Conservation (phyloP, 1,140 invertebrate species). For the Drosophila nebulosa region DNA sequence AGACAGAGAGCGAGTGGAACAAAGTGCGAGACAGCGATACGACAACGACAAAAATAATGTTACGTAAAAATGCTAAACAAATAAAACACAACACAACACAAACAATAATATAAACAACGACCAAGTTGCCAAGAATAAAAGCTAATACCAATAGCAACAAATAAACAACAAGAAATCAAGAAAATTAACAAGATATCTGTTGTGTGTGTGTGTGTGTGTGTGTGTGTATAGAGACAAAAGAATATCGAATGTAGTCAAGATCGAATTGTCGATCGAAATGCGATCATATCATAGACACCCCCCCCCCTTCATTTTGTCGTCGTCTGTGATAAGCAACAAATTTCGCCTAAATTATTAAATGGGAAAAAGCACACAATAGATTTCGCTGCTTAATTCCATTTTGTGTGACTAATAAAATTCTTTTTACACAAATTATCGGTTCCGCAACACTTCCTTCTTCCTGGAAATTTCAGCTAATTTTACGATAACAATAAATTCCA, state of each 20-base stretch:
- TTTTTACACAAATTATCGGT: too few species aligned
- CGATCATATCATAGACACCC: too few species aligned
- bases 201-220: not conserved
- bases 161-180: constrained; percentile 28
- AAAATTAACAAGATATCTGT: constrained; percentile 8
- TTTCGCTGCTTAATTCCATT: too few species aligned
- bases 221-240: not conserved
- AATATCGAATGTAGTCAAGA: not conserved
- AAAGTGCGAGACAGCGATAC: constrained; percentile 45
- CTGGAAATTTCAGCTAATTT: too few species aligned
- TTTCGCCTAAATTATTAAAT: too few species aligned
- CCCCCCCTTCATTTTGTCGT: too few species aligned
- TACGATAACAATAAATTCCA: too few species aligned
- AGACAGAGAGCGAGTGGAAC: constrained; percentile 5
- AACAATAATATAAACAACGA: constrained; percentile 43
- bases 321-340: not conserved
- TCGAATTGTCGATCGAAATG: not conserved
- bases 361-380: too few species aligned
- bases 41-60: constrained; percentile 41
- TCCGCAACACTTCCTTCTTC: too few species aligned
- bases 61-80: constrained; percentile 60
- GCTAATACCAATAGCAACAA: constrained; percentile 19
- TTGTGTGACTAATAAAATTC: too few species aligned
- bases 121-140: constrained; percentile 10
- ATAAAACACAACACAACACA: constrained; percentile 7